Percentiles rank a stretch among this genome's conserved stretches.
Conservation (phyloP, 2,113 vertebrate genomes). For the Notarius quadriscutis region DNA sequence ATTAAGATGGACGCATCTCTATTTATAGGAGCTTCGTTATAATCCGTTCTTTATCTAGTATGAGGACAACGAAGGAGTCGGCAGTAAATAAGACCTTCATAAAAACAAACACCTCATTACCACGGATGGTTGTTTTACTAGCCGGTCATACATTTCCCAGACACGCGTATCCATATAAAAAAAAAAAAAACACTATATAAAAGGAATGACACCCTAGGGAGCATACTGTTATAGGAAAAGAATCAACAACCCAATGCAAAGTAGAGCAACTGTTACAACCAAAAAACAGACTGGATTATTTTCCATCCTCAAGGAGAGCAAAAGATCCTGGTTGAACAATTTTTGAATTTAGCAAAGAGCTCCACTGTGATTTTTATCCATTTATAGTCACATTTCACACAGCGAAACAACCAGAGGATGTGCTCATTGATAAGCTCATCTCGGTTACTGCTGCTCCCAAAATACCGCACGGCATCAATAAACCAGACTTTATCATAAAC, state of each 20-base stretch:
- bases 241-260: background rate
- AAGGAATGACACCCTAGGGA: background rate
- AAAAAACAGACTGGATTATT: background rate
- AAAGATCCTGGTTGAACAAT: no score
- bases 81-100: background rate
- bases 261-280: background rate
- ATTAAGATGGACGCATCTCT: background rate
- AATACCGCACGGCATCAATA: background rate
- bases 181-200: background rate
- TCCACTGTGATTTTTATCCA: no score
- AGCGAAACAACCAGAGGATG: background rate
- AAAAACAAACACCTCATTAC: background rate
- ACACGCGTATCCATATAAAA: background rate
- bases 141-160: background rate
- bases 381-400: no score
- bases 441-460: background rate
- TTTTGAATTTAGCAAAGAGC: no score
- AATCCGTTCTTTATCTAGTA: slow-evolving; percentile 28
- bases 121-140: background rate
- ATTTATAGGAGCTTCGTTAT: slow-evolving; percentile 27
- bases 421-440: background rate
- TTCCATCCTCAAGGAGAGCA: background rate
- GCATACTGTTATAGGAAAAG: background rate
- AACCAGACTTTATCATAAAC: background rate
- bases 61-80: background rate